phyloP scores from a whole-genome alignment of 2,888 invertebrate species.

The Amaurobius ferox region DNA sequence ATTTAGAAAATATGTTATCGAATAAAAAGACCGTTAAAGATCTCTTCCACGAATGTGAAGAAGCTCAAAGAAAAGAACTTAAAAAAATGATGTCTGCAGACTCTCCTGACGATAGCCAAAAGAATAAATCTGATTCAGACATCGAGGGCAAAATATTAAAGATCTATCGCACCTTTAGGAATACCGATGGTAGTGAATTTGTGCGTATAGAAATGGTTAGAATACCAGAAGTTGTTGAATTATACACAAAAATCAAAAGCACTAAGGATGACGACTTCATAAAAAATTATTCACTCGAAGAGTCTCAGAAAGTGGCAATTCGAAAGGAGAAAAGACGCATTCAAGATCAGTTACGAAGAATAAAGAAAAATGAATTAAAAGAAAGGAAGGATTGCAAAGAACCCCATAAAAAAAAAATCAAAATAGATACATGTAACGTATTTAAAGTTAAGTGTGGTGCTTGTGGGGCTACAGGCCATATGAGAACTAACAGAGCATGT shows the following conservation, averaged over 20 bases:
- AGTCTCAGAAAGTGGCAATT: conserved; percentile 98
- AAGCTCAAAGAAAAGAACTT: conserved; percentile 94
- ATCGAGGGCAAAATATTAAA: conserved; percentile 81
- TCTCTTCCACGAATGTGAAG: conserved; percentile 92
- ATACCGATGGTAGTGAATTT: conserved; percentile 91
- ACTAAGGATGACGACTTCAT: conserved; percentile 86
- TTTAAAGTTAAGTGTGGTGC: conserved; percentile 92
- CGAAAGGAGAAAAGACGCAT: conserved; percentile 96
- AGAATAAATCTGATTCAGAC: conserved; percentile 14
- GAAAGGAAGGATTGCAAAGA: conserved; percentile 77
- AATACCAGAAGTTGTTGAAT: conserved; percentile 95
- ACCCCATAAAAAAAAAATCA: conserved; percentile 46
- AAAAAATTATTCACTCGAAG: conserved; percentile 91
- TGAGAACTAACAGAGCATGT: conserved; percentile 97
- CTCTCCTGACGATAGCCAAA: conserved; percentile 4
- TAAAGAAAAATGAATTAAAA: conserved; percentile 91
- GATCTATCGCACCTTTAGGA: conserved; percentile 91
- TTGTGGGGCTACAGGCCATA: conserved; percentile 88
- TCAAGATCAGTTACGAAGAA: conserved; percentile 95
- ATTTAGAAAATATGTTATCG: conserved; percentile 96
- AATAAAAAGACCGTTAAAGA: conserved; percentile 97
- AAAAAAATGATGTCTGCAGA: conserved; percentile 91
- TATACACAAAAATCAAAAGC: conserved; percentile 94
- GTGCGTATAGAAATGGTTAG: conserved; percentile 94
- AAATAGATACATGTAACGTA: conserved; percentile 30